Percentiles rank a stretch among this genome's conserved stretches.
Evolutionary conservation across 2,797 vertebrate species (phyloP).

Genomic region (Mycteria americana): DNA sequence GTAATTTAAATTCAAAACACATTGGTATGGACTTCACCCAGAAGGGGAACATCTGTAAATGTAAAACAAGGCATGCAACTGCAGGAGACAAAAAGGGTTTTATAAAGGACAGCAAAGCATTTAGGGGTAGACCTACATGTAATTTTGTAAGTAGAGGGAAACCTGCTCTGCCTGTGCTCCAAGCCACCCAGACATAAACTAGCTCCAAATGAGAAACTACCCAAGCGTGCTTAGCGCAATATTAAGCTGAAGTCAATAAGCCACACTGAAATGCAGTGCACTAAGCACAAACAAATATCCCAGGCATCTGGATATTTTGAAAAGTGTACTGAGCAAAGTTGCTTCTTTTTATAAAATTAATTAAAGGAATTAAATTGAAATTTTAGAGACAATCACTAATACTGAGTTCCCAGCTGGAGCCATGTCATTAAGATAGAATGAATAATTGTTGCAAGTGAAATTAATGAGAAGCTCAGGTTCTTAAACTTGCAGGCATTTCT

Average conservation of each 20-base stretch:
- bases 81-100: background rate
- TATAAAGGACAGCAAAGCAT: background rate
- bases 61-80: background rate
- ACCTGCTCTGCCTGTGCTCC: background rate
- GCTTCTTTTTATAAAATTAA: background rate
- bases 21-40: background rate
- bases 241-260: background rate
- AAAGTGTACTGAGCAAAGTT: background rate
- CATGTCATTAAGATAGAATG: rapidly evolving
- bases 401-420: background rate
- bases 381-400: background rate
- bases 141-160: background rate
- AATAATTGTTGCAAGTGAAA: background rate
- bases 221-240: background rate
- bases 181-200: background rate
- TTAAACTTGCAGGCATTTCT: background rate
- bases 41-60: background rate
- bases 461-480: background rate
- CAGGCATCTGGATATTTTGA: background rate
- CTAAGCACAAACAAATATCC: background rate
- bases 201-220: background rate
- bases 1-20: background rate
- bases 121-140: background rate
- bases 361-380: background rate
- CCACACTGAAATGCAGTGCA: background rate